These are phyloP conservation scores for Liasis olivaceus DNA, from an alignment of 2,797 vertebrate species.

Conservation along the genomic window DNA sequence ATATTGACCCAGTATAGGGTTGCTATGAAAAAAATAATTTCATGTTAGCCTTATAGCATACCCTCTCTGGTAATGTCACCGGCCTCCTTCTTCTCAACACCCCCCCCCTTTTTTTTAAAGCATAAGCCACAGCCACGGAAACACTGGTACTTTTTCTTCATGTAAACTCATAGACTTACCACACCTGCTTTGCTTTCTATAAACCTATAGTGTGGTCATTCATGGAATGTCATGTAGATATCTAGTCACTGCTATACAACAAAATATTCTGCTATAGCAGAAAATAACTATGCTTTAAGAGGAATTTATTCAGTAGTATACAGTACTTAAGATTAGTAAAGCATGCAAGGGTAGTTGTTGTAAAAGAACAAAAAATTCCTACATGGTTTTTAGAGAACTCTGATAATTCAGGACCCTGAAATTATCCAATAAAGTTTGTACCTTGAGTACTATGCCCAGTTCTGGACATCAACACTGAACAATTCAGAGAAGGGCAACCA, in stretches of 20 bases:
- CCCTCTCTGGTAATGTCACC: background rate
- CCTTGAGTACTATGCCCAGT: background rate
- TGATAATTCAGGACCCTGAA: background rate
- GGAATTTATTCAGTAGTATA: background rate
- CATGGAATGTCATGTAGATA: background rate
- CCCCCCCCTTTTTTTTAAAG: background rate
- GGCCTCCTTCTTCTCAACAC: background rate
- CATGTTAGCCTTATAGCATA: background rate
- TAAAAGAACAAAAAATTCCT: background rate
- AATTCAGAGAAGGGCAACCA: background rate
- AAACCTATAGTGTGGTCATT: background rate
- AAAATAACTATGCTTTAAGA: background rate
- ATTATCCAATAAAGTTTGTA: background rate
- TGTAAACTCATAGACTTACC: background rate
- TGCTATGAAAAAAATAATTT: background rate
- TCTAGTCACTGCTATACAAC: background rate
- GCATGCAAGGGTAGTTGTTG: background rate
- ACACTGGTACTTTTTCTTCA: background rate
- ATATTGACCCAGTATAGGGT: background rate
- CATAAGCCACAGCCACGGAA: background rate
- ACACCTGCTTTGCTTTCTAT: background rate
- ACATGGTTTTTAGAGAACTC: background rate
- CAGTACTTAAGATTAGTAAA: background rate
- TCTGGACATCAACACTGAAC: background rate
- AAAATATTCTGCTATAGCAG: background rate